A percentile compares a stretch with the other conserved stretches of the same genome.
phyloP scores from a whole-genome alignment of 1,140 invertebrate species.

The Camponotus floridanus region DNA sequence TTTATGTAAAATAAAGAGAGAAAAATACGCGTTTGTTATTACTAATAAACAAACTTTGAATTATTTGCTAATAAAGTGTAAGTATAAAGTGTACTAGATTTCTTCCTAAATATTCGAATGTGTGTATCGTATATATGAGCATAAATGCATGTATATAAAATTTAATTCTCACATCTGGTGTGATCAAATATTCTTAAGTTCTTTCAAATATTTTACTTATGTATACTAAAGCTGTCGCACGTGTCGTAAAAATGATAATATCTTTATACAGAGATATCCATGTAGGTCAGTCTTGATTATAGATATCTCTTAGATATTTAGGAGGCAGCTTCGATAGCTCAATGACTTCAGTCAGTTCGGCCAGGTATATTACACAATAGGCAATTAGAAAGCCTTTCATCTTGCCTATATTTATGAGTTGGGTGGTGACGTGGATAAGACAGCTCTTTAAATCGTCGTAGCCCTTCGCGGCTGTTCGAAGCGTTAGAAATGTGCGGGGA shows the following conservation, averaged over 20 bases:
- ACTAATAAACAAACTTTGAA: not conserved
- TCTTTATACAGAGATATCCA: conserved; percentile 15
- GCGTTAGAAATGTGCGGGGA: conserved; percentile 44
- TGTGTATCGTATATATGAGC: not conserved
- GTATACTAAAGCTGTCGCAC: not conserved
- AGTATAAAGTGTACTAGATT: too few species aligned
- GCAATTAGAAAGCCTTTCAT: conserved; percentile 49
- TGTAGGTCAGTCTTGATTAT: conserved; percentile 40
- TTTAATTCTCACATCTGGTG: not conserved
- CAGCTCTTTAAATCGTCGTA: conserved; percentile 16
- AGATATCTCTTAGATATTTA: conserved; percentile 22
- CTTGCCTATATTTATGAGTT: conserved; percentile 37
- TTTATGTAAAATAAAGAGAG: not conserved
- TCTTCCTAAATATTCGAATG: not conserved
- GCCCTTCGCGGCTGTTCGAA: conserved; percentile 6
- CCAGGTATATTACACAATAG: conserved; percentile 17
- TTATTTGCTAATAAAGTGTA: conserved; percentile 15
- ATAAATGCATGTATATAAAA: not conserved
- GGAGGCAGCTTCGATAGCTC: not conserved
- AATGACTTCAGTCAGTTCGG: not conserved
- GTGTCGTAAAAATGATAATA: conserved; percentile 24
- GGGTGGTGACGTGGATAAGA: not conserved
- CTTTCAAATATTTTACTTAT: not conserved
- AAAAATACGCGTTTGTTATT: not conserved
- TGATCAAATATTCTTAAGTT: too few species aligned